Evolutionary conservation across 2,888 invertebrate species (phyloP), one percentile per base, ranked within the genome.

Genomic region (Andrena camellia): DNA sequence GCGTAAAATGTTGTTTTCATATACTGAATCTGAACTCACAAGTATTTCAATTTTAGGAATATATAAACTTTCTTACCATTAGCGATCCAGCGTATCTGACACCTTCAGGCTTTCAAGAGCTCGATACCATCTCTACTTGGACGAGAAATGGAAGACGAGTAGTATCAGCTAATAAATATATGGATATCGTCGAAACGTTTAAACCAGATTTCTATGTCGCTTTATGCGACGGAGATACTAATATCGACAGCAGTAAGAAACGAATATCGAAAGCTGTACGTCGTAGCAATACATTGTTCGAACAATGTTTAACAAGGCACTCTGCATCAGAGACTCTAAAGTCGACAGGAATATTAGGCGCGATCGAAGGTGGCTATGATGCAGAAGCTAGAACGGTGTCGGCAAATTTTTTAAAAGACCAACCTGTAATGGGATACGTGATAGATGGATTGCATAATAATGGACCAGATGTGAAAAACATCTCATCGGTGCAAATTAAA

Each of bases 361-460:
- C 96, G 3, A 94, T 98, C 69, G 96, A 96, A 84, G 98, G 98
- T n/a, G 97, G 97, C 5, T 97, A 96, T 90, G 94, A 95, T 92
- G 93, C 95, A n/a, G 94, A 95, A 68, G 96, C 96, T 81, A 95
- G 97, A 91, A 94, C 96, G 84, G 94, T 95, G 70, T 97, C 96
- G 70, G 96, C 97, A 23, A 94, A 96, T 85, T 95, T 95, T 76
- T 94, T 96, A 35, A 94, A 95, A 67, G 94, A 96, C 23, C 94
- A 96, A 26, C 93, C 95, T 75, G 93, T 97, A 71, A 94, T 94
- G 75, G 99, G 98, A 2, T 97, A 96, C 93, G 95, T 98, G 1
- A 95, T 99, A 60, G 97, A 98, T 91, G 98, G 98, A 1, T 95
- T 98, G 74, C 97, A 97, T 88, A 96, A 96, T 89, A 97, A 97